Conservation (phyloP, 2,888 invertebrate species). For the Machimus atricapillus region DNA sequence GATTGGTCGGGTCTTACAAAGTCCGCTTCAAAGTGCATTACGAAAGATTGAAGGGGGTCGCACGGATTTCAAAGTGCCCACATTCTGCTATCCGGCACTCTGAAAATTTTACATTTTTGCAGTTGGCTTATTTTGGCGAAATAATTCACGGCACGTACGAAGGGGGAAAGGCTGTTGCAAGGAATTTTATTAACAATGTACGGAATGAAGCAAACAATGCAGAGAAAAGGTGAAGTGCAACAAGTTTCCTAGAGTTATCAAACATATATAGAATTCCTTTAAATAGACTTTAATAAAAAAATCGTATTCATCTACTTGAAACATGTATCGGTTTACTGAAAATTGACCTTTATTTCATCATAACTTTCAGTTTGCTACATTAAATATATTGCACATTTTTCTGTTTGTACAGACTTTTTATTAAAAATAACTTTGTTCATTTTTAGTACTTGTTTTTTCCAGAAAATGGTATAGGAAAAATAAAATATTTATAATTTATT, state of each 20-base stretch:
- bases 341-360: too few species aligned
- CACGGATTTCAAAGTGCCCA: not conserved
- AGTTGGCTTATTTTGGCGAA: constrained; percentile 1
- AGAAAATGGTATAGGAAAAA: too few species aligned
- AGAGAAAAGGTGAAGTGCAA: not conserved
- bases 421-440: too few species aligned
- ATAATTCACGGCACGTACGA: constrained; percentile 17
- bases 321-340: too few species aligned
- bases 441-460: too few species aligned
- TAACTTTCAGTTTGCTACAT: too few species aligned
- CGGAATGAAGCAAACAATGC: not conserved
- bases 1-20: not conserved
- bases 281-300: not conserved
- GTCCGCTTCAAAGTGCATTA: constrained; percentile 32
- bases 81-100: not conserved
- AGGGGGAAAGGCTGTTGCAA: not conserved
- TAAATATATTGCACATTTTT: too few species aligned
- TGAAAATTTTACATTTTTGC: constrained; percentile 15
- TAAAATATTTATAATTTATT: too few species aligned
- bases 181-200: not conserved
- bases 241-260: not conserved
- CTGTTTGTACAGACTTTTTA: too few species aligned
- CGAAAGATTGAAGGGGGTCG: not conserved
- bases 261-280: not conserved
- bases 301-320: not conserved